These are phyloP conservation scores for Esox niger DNA, from an alignment of 2,113 vertebrate species.

Conservation along the genomic window DNA sequence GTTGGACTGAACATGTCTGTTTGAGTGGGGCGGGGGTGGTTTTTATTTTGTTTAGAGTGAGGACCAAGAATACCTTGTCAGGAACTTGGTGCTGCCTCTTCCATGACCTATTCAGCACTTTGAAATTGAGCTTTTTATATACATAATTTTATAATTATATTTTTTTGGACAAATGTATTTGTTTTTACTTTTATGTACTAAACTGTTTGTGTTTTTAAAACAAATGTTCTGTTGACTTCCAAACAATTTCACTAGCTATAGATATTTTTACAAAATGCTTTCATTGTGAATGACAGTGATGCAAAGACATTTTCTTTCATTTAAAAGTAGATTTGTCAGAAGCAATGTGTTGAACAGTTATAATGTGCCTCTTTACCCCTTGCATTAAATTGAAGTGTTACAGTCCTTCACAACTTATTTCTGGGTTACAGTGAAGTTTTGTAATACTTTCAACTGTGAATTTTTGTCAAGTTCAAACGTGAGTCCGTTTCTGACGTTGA, in stretches of 20 bases:
- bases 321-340: no score
- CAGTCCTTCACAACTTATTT: background rate
- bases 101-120: constrained; percentile 1
- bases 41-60: background rate
- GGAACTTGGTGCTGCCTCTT: background rate
- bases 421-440: background rate
- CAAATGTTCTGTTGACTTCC: background rate
- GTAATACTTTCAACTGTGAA: background rate
- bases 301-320: background rate
- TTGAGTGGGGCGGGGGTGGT: background rate
- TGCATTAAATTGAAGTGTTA: no score
- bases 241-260: background rate
- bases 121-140: constrained; percentile 6
- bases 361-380: background rate
- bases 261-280: background rate
- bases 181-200: background rate
- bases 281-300: background rate
- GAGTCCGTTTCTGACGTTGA: background rate
- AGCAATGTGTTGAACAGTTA: background rate
- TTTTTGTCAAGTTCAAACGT: background rate
- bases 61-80: background rate
- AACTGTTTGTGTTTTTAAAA: background rate
- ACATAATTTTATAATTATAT: background rate
- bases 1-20: background rate
- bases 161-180: background rate